Conservation (phyloP, 2,797 vertebrate genomes). For the Hephaestus fuliginosus region DNA sequence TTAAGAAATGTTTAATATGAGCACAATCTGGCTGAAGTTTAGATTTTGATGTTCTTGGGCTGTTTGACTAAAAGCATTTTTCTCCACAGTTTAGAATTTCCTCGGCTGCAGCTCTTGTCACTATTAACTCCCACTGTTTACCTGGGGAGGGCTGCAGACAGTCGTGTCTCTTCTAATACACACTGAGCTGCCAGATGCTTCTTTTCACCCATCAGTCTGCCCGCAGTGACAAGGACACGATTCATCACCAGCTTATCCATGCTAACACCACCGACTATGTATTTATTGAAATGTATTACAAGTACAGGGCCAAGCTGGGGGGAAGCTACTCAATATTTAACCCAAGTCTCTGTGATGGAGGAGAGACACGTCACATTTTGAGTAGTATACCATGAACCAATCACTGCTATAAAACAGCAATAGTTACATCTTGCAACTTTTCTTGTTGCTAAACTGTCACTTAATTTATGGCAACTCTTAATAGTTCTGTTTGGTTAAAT, state of each 20-base stretch:
- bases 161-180: conserved; percentile 8
- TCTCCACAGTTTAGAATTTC: not conserved
- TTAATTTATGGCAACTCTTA: not conserved
- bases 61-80: not conserved
- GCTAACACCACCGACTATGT: not conserved
- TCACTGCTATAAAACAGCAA: not conserved
- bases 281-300: conserved; percentile 9
- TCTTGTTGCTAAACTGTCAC: not conserved
- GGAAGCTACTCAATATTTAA: not conserved
- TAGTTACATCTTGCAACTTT: not conserved
- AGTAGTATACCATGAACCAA: not conserved
- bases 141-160: not conserved
- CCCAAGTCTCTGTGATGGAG: not conserved
- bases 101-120: not conserved
- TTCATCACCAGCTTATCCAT: not conserved
- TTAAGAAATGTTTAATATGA: not conserved
- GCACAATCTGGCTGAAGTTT: not conserved
- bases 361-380: no score
- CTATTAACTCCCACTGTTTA: not conserved
- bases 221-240: not conserved
- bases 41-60: not conserved
- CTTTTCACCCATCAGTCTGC: conserved; percentile 10
- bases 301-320: not conserved
- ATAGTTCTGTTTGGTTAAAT: not conserved
- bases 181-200: not conserved